Base-by-base conservation (phyloP, 2,113 vertebrate genomes). In the Podocnemis expansa region DNA sequence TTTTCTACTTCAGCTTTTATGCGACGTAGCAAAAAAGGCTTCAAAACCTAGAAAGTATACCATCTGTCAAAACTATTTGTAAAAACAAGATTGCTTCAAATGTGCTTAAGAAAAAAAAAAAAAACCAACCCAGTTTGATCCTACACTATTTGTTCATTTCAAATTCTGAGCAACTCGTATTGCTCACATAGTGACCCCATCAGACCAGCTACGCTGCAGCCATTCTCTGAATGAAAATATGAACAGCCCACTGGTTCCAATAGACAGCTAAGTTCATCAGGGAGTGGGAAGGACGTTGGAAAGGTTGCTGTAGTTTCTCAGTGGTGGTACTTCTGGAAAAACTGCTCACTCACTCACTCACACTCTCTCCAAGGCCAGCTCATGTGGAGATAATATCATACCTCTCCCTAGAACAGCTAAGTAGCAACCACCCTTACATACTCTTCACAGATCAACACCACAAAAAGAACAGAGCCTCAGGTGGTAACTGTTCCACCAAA, bases 1-100 rank as follows among this genome's bases (percentile, higher is more conserved):
- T 98, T 99, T 96, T 99, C 99, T 89, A 99, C 99, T 93, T 99
- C 99, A 84, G 98, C 98, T 98, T 99, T 99, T 97, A 99, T 99
- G 86, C 99, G 98, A 60, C 99, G 98, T 92, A 99, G 97, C 78
- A 99, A 97, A 97, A 99, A 99, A 29, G 99, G 99, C 95, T 99
- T 98, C 96, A 99, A 98, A 90, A 99, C 99, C 99, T 99, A 94
- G 25, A 97, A 95, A 91, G 86, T 60, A 91, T 54, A 85, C 8
- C 52, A 12, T n/a, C 89, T 97, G 45, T 88, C 4, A 92, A 85
- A 41, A 29, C 84, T 52, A 17, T 52, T 54, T 43, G 80, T 63
- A 88, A 95, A 88, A 88, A 1, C n/a, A 38, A 8, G 41, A 38
- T 14, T 79, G 31, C 8, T 34, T 92, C 79, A 85, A 93, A 70